Conservation (phyloP, 2,888 invertebrate species). For the Polymixis lichenea region DNA sequence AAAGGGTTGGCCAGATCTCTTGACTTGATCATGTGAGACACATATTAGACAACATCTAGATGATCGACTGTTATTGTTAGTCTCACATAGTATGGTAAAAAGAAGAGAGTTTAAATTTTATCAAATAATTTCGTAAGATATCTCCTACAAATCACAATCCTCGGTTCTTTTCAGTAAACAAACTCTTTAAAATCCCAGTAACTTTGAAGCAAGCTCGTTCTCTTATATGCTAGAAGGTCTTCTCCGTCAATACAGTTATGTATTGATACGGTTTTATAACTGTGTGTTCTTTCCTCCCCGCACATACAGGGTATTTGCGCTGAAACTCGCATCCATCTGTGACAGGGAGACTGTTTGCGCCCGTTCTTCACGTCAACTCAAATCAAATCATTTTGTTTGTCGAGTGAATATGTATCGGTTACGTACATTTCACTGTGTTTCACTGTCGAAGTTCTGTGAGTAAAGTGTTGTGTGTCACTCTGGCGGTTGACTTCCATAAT, state of each 20-base stretch:
- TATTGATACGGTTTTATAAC: constrained; percentile 31
- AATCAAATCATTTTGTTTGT: constrained; percentile 63
- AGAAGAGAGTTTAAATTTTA: neutral
- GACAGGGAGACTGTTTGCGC: constrained; percentile 39
- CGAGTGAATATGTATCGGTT: constrained; percentile 46
- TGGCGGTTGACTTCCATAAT: constrained; percentile 28
- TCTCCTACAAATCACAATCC: neutral
- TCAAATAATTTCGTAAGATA: neutral
- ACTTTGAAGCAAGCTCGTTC: neutral
- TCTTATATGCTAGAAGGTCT: no score
- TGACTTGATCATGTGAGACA: neutral
- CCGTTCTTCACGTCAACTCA: constrained; percentile 44
- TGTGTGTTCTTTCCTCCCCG: neutral
- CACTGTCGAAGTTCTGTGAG: constrained; percentile 4
- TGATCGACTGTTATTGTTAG: neutral
- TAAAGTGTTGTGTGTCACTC: constrained; percentile 11
- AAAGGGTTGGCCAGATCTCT: neutral
- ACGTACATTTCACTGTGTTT: constrained; percentile 26
- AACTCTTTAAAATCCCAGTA: neutral
- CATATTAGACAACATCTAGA: no score
- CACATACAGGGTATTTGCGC: constrained; percentile 21
- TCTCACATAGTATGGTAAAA: neutral
- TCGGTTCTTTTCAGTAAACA: neutral
- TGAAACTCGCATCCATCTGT: constrained; percentile 24
- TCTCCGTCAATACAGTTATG: neutral